phyloP scores from a whole-genome alignment of 1,140 invertebrate genomes.

The Liolophura sinensis region DNA sequence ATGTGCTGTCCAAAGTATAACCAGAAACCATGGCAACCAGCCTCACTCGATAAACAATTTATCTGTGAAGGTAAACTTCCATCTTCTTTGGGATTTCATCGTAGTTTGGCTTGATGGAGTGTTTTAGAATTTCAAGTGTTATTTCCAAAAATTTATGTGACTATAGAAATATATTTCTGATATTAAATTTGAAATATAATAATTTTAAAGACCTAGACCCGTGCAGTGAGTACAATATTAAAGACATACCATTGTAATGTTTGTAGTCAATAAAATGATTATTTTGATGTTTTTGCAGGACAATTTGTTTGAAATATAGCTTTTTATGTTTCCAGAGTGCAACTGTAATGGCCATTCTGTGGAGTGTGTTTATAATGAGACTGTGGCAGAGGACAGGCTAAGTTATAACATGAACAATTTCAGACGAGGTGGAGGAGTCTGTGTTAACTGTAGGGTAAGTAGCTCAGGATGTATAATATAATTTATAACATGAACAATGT shows the following conservation, averaged over 20 bases:
- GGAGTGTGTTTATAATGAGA: constrained; percentile 84
- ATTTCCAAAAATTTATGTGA: too few species aligned
- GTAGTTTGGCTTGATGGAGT: too few species aligned
- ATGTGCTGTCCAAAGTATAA: constrained; percentile 89
- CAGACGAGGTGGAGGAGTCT: constrained; percentile 86
- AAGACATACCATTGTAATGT: too few species aligned
- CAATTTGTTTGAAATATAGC: neutral
- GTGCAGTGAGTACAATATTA: too few species aligned
- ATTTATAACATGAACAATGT: too few species aligned
- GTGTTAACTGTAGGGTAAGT: constrained; percentile 72
- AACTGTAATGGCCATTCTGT: constrained; percentile 95
- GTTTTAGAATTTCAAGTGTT: too few species aligned
- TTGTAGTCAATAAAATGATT: constrained; percentile 1
- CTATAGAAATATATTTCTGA: neutral
- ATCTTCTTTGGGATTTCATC: too few species aligned
- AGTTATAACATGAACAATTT: constrained; percentile 88
- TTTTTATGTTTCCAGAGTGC: constrained; percentile 71
- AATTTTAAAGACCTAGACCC: too few species aligned
- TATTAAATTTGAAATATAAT: neutral
- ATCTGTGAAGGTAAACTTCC: too few species aligned
- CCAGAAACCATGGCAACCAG: constrained; percentile 64
- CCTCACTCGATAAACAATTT: too few species aligned
- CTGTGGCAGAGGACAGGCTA: constrained; percentile 73
- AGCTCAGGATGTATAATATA: too few species aligned
- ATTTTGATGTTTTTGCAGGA: too few species aligned